Base-by-base conservation (phyloP, 1,140 invertebrate species). In the Scaptomyza hsui region DNA sequence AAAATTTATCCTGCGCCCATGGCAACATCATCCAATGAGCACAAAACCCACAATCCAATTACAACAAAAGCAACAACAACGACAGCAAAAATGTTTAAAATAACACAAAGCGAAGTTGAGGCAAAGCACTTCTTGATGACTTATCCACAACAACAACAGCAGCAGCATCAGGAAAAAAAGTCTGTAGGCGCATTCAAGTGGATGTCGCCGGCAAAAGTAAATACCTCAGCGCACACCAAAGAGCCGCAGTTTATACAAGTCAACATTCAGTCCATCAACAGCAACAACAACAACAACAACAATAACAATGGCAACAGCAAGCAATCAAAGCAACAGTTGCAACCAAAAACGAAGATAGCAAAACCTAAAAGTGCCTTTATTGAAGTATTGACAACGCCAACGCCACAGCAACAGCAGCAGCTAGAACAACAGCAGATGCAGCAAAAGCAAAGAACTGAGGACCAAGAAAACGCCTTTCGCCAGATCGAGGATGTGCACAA, bases 401-500 rank as follows among this genome's bases (percentile, higher is more conserved):
- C 45, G 39, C 55, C 69, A 47, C 55, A 59, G n/a, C 55, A 60
- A 55, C 60, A 55, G 10, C 39, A 56, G n/a, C n/a, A n/a, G n/a
- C n/a, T n/a, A n/a, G n/a, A n/a, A n/a, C 61, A 61, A 41, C 57
- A 62, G 47, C 72, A 82, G 44, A n/a, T n/a, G n/a, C 73, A 67
- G 39, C 73, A 67, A 37, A 41, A 62, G 24, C 83, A 89, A 63
- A 80, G 82, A 24, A 91, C 79, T 65, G 89, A 89, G 53, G 79
- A 91, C 83, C 89, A 91, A 79, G 83, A 91, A 82, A 77, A 91
- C 80, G 90, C 90, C 69, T 90, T 90, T 90, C 90, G 83, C 19
- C 90, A 68, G 52, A 90, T 91, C 61, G 90, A 91, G 47, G 90
- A 89, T 76, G 90, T 91, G 47, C 90, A 91, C 57, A 91, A 91